Conservation (phyloP, 2,888 invertebrate genomes). For the Megastigmus dorsalis region DNA sequence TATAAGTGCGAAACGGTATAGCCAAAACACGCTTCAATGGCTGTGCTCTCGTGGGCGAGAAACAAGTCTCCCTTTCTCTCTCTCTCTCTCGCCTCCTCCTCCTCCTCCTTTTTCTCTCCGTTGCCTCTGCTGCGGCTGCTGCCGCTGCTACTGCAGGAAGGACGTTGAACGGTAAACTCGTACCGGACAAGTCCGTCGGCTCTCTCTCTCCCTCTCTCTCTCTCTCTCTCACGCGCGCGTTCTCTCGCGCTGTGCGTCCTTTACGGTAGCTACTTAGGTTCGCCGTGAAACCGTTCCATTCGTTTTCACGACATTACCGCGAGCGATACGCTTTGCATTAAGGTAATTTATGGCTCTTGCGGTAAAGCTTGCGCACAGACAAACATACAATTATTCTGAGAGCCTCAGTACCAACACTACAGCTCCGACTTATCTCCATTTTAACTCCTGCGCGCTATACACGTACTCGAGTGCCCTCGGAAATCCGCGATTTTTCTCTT, state of each 20-base stretch:
- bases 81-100: constrained; percentile 4
- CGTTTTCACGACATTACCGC: constrained; percentile 26
- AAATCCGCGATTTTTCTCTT: no score
- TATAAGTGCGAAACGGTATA: constrained; percentile 32
- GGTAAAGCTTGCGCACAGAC: constrained; percentile 42
- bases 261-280: constrained; percentile 46
- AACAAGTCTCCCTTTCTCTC: neutral
- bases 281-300: constrained; percentile 19
- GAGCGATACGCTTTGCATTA: constrained; percentile 51
- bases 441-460: neutral
- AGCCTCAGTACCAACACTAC: no score
- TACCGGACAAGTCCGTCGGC: constrained; percentile 29
- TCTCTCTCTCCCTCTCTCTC: no score
- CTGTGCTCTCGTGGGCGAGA: constrained; percentile 19
- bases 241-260: constrained; percentile 35
- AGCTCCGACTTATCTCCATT: constrained; percentile 24
- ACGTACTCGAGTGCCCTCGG: neutral
- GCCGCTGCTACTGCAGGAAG: constrained; percentile 34
- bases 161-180: constrained; percentile 52
- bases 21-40: constrained; percentile 31
- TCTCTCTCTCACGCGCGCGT: no score
- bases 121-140: no score
- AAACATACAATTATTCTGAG: constrained; percentile 43
- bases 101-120: neutral
- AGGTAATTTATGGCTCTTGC: constrained; percentile 55